Evolutionary conservation across 92 coral and sea anemone genomes (phyloP).

Genomic region (Galaxea fascicularis): DNA sequence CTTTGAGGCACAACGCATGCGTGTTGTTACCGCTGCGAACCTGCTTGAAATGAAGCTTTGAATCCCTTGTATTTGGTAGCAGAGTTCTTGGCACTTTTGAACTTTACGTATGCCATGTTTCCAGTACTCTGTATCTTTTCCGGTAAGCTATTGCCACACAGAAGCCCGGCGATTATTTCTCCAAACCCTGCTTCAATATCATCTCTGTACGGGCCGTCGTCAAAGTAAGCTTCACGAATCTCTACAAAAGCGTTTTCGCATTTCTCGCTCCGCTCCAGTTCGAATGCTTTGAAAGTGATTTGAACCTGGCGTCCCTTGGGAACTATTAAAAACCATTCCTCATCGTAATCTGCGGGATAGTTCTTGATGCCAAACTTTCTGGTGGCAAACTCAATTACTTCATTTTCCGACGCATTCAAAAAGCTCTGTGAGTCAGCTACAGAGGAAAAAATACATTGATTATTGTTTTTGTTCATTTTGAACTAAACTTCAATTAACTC

Average conservation of each 20-base stretch:
- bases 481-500: background rate
- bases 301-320: conserved; percentile 23
- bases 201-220: background rate
- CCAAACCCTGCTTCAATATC: background rate
- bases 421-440: background rate
- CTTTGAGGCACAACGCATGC: too few species aligned
- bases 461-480: background rate
- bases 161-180: background rate
- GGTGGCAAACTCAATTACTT: conserved; percentile 18
- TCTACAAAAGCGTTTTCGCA: conserved; percentile 25
- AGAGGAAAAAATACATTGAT: background rate
- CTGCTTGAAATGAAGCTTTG: conserved; percentile 38
- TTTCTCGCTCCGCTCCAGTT: conserved; percentile 20
- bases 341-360: background rate
- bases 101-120: conserved; percentile 32
- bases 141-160: conserved; percentile 21
- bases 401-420: conserved; percentile 29
- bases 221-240: background rate
- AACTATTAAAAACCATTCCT: conserved; percentile 29
- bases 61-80: conserved; percentile 35
- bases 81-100: background rate
- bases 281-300: conserved; percentile 13
- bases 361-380: conserved; percentile 3
- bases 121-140: conserved; percentile 9
- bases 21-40: background rate